Percentiles rank a stretch among this genome's conserved stretches.
Evolutionary conservation across 2,888 invertebrate species (phyloP).

Genomic region (Adelphocoris suturalis): DNA sequence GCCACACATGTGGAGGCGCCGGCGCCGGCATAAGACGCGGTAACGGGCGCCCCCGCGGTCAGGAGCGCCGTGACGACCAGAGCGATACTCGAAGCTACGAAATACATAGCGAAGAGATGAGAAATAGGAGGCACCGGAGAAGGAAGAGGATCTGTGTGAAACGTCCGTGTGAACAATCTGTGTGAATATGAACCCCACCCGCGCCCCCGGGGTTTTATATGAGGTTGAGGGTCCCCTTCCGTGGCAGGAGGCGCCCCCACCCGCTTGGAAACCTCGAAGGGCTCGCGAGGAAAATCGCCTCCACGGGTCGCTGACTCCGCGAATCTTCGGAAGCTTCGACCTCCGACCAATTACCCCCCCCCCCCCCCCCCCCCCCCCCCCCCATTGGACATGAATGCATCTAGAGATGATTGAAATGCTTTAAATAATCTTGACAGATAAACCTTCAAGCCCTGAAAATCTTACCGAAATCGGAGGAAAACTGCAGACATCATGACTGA

Average conservation of each 20-base stretch:
- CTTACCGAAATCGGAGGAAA: too few species aligned
- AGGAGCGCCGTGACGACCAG: neutral
- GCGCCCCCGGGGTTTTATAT: conserved; percentile 13
- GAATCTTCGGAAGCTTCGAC: too few species aligned
- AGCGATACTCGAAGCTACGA: neutral
- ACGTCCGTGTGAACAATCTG: neutral
- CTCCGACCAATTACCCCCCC: too few species aligned
- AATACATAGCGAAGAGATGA: neutral
- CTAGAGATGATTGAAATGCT: too few species aligned
- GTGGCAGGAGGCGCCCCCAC: neutral
- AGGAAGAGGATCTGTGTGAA: neutral
- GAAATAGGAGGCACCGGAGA: neutral
- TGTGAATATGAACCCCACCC: neutral
- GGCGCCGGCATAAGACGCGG: neutral
- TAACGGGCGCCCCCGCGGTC: neutral
- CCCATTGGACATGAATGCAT: too few species aligned
- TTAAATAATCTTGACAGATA: too few species aligned
- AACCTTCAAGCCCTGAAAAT: too few species aligned
- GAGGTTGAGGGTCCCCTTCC: conserved; percentile 42
- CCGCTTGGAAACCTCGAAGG: neutral
- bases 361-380: too few species aligned
- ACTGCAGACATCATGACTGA: too few species aligned
- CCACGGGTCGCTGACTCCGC: neutral
- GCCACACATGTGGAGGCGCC: conserved; percentile 50
- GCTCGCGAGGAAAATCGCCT: neutral